These are phyloP conservation scores for Myotis davidii DNA, from an alignment of 2,113 vertebrate species.

Conservation along the genomic window DNA sequence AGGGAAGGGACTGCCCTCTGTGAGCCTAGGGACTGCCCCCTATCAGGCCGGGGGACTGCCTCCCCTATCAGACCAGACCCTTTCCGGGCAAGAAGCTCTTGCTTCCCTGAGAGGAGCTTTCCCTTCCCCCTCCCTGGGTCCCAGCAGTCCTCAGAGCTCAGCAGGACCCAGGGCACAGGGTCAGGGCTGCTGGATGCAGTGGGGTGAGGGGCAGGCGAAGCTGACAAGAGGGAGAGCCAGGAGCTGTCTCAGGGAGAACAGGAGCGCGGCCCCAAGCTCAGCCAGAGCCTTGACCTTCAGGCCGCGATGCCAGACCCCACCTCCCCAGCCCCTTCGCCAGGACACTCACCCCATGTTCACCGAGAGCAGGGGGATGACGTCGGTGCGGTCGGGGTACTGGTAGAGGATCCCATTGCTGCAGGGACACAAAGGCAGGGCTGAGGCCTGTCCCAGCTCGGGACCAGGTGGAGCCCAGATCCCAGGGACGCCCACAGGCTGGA, in stretches of 20 bases:
- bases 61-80: background rate
- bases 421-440: background rate
- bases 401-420: conserved; percentile 93
- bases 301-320: background rate
- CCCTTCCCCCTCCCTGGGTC: background rate
- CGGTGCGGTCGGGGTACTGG: conserved; percentile 93
- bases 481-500: background rate
- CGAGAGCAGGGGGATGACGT: conserved; percentile 91
- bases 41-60: background rate
- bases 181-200: fast-evolving
- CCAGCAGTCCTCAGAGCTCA: background rate
- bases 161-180: no score
- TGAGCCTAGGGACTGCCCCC: background rate
- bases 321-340: fast-evolving
- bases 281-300: background rate
- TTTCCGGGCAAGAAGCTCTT: background rate
- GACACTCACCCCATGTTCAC: conserved; percentile 95
- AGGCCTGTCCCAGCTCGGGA: background rate
- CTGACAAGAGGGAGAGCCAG: background rate
- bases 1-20: background rate
- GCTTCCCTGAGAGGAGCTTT: background rate
- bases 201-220: fast-evolving
- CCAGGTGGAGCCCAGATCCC: background rate
- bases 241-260: background rate
- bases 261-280: background rate